Percentiles rank a stretch among this genome's conserved stretches.
Evolutionary conservation across 2,797 vertebrate species (phyloP).

Genomic region (Scolopax rusticola): DNA sequence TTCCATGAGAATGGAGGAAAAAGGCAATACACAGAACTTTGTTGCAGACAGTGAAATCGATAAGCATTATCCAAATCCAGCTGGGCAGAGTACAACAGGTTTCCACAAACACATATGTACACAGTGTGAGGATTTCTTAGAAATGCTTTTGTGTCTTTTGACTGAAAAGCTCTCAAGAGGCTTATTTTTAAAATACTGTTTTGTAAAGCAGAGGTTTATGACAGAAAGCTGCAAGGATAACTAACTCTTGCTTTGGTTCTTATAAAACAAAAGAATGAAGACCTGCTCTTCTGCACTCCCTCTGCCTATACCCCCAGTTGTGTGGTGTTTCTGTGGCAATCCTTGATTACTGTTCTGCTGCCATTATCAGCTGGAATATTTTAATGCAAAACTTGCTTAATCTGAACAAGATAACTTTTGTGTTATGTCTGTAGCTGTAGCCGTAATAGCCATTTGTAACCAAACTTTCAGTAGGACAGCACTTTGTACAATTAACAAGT

Average conservation of each 20-base stretch:
- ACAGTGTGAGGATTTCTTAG: not conserved
- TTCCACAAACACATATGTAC: not conserved
- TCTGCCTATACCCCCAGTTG: not conserved
- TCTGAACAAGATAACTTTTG: not conserved
- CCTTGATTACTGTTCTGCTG: not conserved
- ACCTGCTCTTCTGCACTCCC: not conserved
- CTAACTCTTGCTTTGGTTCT: not conserved
- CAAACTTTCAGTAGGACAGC: not conserved
- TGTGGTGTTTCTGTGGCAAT: not conserved
- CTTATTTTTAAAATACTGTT: not conserved
- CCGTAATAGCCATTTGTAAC: not conserved
- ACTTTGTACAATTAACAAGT: not conserved
- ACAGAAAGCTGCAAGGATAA: not conserved
- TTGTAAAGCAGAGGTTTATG: not conserved
- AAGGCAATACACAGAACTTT: not conserved
- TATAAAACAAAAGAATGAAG: not conserved
- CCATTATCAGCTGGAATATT: not conserved
- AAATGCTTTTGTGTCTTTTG: not conserved
- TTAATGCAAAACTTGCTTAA: not conserved
- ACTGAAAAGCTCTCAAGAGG: not conserved
- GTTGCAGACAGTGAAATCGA: not conserved
- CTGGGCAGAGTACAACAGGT: not conserved
- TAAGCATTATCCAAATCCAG: not conserved
- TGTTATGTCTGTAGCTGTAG: slow-evolving; percentile 18
- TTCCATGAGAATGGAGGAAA: not conserved